Percentiles rank a stretch among this genome's conserved stretches.
These are phyloP conservation scores for Danaus chrysippus DNA, from an alignment of 2,888 invertebrate genomes.

Conservation along the genomic window DNA sequence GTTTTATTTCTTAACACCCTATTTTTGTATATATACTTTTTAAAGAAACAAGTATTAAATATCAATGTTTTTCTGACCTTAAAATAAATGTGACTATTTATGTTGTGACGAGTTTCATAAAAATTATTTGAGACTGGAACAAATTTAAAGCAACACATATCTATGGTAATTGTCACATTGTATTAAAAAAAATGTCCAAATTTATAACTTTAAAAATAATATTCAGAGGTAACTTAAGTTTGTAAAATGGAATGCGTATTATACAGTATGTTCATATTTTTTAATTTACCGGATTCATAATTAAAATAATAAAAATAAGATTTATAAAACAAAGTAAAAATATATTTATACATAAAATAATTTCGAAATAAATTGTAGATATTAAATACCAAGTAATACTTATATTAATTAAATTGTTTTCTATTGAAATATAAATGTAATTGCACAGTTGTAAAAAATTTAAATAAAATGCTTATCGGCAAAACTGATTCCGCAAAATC, in stretches of 20 bases:
- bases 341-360: slow-evolving; percentile 6
- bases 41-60: not conserved
- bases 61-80: not conserved
- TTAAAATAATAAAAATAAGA: not conserved
- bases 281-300: not conserved
- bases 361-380: slow-evolving; percentile 2
- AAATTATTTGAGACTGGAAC: too few relatives aligned
- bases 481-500: not conserved
- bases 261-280: not conserved
- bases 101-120: slow-evolving; percentile 1
- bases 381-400: not conserved
- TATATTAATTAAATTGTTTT: not conserved
- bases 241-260: slow-evolving; percentile 1
- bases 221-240: not conserved
- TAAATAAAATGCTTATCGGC: not conserved
- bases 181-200: too few relatives aligned
- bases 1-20: slow-evolving; percentile 38
- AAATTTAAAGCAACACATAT: too few relatives aligned
- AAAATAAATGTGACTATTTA: not conserved
- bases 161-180: too few relatives aligned
- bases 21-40: not conserved
- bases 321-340: not conserved
- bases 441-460: not conserved
- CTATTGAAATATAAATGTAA: slow-evolving; percentile 4
- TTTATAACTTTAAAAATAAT: not conserved